These are phyloP conservation scores for Caenorhabditis sp. DNA, from an alignment of 2,888 invertebrate genomes.

Conservation along the genomic window DNA sequence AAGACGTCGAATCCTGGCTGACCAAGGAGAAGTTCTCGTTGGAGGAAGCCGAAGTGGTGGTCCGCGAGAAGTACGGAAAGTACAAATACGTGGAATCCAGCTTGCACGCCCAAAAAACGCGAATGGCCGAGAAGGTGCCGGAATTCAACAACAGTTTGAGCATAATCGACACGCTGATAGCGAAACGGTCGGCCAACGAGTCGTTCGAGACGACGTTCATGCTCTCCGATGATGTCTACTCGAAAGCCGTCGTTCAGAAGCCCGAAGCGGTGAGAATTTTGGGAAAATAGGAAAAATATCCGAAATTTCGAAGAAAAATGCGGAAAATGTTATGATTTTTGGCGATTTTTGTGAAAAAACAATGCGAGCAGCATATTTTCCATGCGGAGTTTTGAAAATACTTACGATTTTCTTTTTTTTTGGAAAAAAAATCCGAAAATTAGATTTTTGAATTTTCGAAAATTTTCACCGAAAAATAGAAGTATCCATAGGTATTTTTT, in stretches of 20 bases:
- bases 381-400: too few relatives aligned
- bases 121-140: conserved; percentile 73
- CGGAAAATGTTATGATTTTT: not conserved
- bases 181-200: conserved; percentile 68
- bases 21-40: conserved; percentile 64
- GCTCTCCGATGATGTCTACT: conserved; percentile 74
- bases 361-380: too few relatives aligned
- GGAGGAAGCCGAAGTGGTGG: conserved; percentile 69
- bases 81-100: conserved; percentile 73
- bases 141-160: conserved; percentile 85
- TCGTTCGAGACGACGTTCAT: conserved; percentile 73
- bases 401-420: too few relatives aligned
- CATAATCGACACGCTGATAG: conserved; percentile 89
- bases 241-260: conserved; percentile 71
- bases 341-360: too few relatives aligned
- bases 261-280: conserved; percentile 67
- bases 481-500: too few relatives aligned
- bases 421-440: too few relatives aligned
- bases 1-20: conserved; percentile 71
- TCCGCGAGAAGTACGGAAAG: conserved; percentile 71
- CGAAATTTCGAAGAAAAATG: not conserved
- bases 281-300: not conserved
- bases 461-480: too few relatives aligned
- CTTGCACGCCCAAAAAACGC: conserved; percentile 56
- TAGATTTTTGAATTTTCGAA: too few relatives aligned